Percentiles rank a stretch among this genome's conserved stretches.
Evolutionary conservation across 2,113 vertebrate genomes (phyloP).

Genomic region (Thryonomys swinderianus): DNA sequence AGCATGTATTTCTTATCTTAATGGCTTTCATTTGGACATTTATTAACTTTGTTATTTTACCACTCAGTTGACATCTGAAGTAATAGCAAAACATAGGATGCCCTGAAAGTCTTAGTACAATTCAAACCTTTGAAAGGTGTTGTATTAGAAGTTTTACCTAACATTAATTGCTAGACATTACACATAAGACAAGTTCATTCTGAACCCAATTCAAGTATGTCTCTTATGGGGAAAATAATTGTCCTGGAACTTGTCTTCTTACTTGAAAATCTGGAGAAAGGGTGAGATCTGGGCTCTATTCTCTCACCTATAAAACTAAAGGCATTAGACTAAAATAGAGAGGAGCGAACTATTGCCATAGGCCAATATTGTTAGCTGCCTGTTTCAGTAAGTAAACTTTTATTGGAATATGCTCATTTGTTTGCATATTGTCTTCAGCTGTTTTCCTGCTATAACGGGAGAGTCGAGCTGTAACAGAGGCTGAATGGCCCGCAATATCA

Average conservation of each 20-base stretch:
- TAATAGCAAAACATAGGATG: not conserved
- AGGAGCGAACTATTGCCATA: not conserved
- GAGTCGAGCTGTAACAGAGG: conserved; percentile 6
- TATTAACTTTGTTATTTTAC: conserved; percentile 30
- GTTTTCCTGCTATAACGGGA: not conserved
- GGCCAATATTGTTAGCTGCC: not conserved
- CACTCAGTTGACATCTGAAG: not conserved
- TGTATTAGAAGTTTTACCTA: not conserved
- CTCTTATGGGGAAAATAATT: conserved; percentile 37
- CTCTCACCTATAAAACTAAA: conserved; percentile 43
- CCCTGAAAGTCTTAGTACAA: not conserved
- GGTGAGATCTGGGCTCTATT: conserved; percentile 16
- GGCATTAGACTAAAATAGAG: not conserved
- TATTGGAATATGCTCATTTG: not conserved
- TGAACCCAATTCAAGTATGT: conserved; percentile 31
- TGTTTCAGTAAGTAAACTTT: conserved; percentile 38
- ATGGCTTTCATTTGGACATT: not conserved
- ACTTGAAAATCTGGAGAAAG: conserved; percentile 29
- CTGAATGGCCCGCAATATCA: not conserved
- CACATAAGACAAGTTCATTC: not conserved
- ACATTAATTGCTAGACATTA: conserved; percentile 33
- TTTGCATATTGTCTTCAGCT: not conserved
- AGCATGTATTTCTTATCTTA: not conserved
- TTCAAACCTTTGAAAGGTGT: conserved; percentile 3
- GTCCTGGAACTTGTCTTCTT: not conserved